Conservation (phyloP, 2,113 vertebrate species). For the Psammodynastes pulverulentus region DNA sequence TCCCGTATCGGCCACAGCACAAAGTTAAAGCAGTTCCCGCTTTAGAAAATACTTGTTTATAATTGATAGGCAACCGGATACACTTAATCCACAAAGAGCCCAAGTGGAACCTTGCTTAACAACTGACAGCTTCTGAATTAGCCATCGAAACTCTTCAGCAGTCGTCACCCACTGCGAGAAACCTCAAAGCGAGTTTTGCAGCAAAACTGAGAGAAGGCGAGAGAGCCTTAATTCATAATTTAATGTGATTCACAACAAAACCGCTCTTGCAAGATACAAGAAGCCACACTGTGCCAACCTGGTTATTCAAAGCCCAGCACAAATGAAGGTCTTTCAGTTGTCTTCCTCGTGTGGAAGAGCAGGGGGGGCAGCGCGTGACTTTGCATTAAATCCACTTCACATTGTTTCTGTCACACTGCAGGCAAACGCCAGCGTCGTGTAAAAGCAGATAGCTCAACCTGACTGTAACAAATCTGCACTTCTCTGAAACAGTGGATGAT, state of each 20-base stretch:
- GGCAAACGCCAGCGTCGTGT: background rate
- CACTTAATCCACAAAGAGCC: background rate
- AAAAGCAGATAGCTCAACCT: background rate
- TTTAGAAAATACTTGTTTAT: background rate
- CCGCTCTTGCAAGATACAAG: background rate
- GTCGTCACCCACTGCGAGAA: background rate
- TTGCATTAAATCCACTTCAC: background rate
- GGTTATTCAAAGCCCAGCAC: background rate
- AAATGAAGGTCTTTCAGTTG: background rate
- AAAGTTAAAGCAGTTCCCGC: background rate
- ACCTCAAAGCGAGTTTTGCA: background rate
- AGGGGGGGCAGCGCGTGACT: too few relatives aligned
- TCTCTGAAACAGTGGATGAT: background rate
- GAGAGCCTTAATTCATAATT: background rate
- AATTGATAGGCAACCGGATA: background rate
- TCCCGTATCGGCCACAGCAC: background rate
- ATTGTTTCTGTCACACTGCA: background rate
- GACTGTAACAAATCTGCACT: background rate
- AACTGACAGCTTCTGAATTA: background rate
- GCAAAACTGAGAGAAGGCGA: background rate
- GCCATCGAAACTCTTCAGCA: background rate
- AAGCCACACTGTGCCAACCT: background rate
- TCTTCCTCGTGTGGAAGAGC: background rate
- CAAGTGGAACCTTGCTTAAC: background rate
- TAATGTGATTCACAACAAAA: conserved; percentile 5